phyloP scores from a whole-genome alignment of 2,797 vertebrate species.

The Oreochromis grahami region DNA sequence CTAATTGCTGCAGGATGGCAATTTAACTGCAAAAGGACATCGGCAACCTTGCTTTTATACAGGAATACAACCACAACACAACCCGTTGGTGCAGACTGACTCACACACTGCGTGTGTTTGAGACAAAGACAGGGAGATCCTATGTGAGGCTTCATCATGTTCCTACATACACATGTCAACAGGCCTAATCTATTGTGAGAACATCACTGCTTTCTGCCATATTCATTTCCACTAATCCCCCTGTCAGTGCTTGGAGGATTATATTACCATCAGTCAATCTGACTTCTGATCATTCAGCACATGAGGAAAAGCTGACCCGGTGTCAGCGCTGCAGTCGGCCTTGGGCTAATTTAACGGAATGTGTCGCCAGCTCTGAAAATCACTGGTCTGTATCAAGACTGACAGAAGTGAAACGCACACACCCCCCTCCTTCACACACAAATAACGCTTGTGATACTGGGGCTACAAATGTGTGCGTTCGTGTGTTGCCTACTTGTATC shows the following conservation, averaged over 20 bases:
- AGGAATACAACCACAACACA: neutral
- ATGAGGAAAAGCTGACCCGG: conserved; percentile 32
- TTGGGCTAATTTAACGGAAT: conserved; percentile 54
- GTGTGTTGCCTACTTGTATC: neutral
- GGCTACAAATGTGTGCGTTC: neutral
- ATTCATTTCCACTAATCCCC: conserved; percentile 58
- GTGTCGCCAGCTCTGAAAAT: conserved; percentile 54
- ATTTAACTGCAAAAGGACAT: neutral
- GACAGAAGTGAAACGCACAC: conserved; percentile 4
- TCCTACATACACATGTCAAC: conserved; percentile 50
- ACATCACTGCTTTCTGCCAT: conserved; percentile 40
- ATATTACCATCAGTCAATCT: conserved; percentile 57
- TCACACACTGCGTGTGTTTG: neutral
- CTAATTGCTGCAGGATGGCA: neutral
- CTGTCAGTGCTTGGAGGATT: conserved; percentile 41
- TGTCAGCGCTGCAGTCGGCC: conserved; percentile 20
- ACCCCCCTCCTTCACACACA: neutral
- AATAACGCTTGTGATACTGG: neutral
- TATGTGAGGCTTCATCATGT: neutral
- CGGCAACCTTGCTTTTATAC: neutral
- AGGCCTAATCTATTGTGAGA: conserved; percentile 49
- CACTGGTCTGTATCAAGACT: conserved; percentile 2
- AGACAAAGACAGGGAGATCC: neutral
- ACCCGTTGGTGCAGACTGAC: neutral
- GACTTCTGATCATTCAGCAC: conserved; percentile 52